Conservation (phyloP, 1,140 invertebrate genomes). For the Drosophila arizonae region DNA sequence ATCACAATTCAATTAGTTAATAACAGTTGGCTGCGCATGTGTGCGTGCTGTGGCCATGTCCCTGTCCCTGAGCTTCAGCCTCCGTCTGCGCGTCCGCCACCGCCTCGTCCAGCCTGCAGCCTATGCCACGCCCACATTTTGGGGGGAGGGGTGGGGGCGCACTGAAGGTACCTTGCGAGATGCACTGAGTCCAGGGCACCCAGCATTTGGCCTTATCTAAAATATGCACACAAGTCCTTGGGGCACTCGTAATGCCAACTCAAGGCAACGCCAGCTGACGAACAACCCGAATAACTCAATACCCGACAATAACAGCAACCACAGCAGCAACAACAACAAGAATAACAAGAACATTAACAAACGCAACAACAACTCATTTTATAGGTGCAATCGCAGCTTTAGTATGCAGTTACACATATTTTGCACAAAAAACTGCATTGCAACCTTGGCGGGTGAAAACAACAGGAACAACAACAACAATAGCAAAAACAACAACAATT, state of each 20-base stretch:
- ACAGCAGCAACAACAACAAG: constrained; percentile 1
- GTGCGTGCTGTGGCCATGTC: constrained; percentile 65
- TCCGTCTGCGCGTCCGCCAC: not conserved
- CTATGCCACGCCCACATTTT: constrained; percentile 22
- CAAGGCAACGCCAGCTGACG: constrained; percentile 56
- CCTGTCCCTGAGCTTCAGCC: constrained; percentile 51
- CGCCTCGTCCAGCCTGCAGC: not conserved
- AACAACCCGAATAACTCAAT: constrained; percentile 35
- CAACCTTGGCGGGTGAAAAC: constrained; percentile 51
- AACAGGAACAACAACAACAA: constrained; percentile 49
- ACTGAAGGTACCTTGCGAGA: constrained; percentile 25
- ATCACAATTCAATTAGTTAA: constrained; percentile 76
- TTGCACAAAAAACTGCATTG: constrained; percentile 30
- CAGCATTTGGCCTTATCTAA: constrained; percentile 79
- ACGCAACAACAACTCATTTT: constrained; percentile 6
- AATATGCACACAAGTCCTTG: constrained; percentile 77
- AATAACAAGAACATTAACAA: constrained; percentile 8
- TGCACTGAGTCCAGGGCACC: constrained; percentile 55
- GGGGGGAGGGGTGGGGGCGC: constrained; percentile 2
- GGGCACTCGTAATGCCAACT: constrained; percentile 59
- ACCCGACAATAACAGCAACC: constrained; percentile 19
- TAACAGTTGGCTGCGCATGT: constrained; percentile 53
- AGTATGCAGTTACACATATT: constrained; percentile 35
- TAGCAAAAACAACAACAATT: constrained; percentile 38
- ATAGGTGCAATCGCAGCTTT: constrained; percentile 4